Evolutionary conservation across 2,888 invertebrate genomes (phyloP), one percentile per base, ranked within the genome.

Genomic region (Parelbella ahira): DNA sequence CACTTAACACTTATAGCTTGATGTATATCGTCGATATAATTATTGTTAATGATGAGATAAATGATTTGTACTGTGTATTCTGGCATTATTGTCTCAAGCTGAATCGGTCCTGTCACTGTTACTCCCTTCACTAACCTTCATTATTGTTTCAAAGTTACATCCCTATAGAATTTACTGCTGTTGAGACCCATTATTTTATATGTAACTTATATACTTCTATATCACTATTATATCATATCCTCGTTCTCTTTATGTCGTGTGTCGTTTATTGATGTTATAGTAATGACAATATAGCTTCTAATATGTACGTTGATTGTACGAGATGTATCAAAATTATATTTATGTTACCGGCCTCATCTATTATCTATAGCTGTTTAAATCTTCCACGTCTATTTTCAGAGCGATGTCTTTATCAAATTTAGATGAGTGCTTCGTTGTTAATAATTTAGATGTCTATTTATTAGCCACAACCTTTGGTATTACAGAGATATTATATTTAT

Each of bases 271-370:
- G 74, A 77, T 81, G 74, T 80, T 80, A 77, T 71, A 23, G 23
- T 42, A 23, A 70, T 69, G 84, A 84, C 82, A 83, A 84, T 84
- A 83, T 83, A 75, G 76, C 77, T 80, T 71, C 63, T 71, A 49
- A 44, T 54, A 29, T 56, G 58, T 33, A 28, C 27, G 34, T 34
- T 28, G 5, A 33, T 13, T 41, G 11, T 21, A 23, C 15, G 34
- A 23, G 28, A 34, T 34, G 34, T 34, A 42, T 28, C 27, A 42
- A 28, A 34, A 42, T 34, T 23, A 34, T 29, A 23, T 13, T 42
- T 34, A 3, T 10, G 20, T 34, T 34, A 13, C 25, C 28, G 13
- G 19, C 20, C 27, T 18, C 12, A 34, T 42, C 28, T 29, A 20
- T 11, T 12, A 29, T 42, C 28, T 29, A 28, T 23, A 4, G 34